Percentiles rank a stretch among this genome's conserved stretches.
Conservation (phyloP, 2,113 vertebrate species). For the Collichthys lucidus region DNA sequence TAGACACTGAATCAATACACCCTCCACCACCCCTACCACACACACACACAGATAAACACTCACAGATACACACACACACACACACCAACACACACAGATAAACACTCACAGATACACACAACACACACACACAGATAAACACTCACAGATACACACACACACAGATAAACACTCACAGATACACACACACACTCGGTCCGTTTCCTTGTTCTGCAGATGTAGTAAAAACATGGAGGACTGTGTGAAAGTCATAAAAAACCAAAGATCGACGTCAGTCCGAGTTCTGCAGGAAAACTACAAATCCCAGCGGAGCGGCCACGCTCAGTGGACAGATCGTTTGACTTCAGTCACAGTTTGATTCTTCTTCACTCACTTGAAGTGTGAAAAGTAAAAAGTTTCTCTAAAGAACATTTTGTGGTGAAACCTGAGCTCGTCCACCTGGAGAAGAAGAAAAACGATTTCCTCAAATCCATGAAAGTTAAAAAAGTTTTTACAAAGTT, state of each 20-base stretch:
- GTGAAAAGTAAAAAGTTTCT: too few species aligned
- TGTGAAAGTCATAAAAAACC: neutral
- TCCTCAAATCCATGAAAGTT: too few species aligned
- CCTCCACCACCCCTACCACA: slow-evolving; percentile 18
- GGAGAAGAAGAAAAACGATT: too few species aligned
- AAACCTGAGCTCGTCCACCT: too few species aligned
- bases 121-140: slow-evolving; percentile 29
- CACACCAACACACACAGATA: too few species aligned
- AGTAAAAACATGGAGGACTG: neutral
- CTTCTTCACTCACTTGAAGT: too few species aligned
- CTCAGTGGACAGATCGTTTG: too few species aligned
- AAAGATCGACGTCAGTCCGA: neutral
- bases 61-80: slow-evolving; percentile 20
- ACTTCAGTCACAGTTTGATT: too few species aligned
- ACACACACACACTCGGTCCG: slow-evolving; percentile 26
- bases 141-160: slow-evolving; percentile 23
- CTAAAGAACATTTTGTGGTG: too few species aligned
- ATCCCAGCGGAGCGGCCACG: too few species aligned
- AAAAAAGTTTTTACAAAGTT: too few species aligned
- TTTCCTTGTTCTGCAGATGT: slow-evolving; percentile 12
- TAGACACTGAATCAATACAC: slow-evolving; percentile 90
- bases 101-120: slow-evolving; percentile 58
- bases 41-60: slow-evolving; percentile 33
- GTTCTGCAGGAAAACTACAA: too few species aligned
- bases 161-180: slow-evolving; percentile 67